phyloP scores from a whole-genome alignment of 2,113 vertebrate species.

The Engystomops pustulosus region DNA sequence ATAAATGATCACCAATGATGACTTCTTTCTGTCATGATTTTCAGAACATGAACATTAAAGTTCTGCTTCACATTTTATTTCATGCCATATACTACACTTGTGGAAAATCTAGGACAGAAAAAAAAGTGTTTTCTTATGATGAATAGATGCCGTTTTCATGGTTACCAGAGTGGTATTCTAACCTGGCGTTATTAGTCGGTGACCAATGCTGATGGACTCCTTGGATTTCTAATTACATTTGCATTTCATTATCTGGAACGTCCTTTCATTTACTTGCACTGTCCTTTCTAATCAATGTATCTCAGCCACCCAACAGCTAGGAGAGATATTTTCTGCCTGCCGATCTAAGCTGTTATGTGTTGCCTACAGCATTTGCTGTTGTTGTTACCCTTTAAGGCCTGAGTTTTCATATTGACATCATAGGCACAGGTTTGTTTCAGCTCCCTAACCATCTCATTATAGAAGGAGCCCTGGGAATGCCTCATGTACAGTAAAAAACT shows the following conservation, averaged over 20 bases:
- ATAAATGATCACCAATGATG: not conserved
- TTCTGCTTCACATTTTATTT: not conserved
- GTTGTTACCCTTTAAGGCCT: not conserved
- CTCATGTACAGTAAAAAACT: not conserved
- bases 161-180: no score
- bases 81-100: not conserved
- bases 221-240: not conserved
- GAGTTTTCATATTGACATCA: not conserved
- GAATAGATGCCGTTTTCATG: not conserved
- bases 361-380: not conserved
- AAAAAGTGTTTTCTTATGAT: not conserved
- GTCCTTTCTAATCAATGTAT: not conserved
- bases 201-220: no score
- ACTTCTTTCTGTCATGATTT: not conserved
- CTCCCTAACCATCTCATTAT: slow-evolving; percentile 30
- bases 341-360: not conserved
- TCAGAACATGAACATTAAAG: not conserved
- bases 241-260: not conserved
- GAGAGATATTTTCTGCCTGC: not conserved
- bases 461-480: not conserved
- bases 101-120: not conserved
- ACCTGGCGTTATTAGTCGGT: no score
- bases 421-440: not conserved
- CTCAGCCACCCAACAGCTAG: no score
- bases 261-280: not conserved